Percentiles rank a stretch among this genome's conserved stretches.
Conservation (phyloP, 1,140 invertebrate genomes). For the Drosophila tristis region DNA sequence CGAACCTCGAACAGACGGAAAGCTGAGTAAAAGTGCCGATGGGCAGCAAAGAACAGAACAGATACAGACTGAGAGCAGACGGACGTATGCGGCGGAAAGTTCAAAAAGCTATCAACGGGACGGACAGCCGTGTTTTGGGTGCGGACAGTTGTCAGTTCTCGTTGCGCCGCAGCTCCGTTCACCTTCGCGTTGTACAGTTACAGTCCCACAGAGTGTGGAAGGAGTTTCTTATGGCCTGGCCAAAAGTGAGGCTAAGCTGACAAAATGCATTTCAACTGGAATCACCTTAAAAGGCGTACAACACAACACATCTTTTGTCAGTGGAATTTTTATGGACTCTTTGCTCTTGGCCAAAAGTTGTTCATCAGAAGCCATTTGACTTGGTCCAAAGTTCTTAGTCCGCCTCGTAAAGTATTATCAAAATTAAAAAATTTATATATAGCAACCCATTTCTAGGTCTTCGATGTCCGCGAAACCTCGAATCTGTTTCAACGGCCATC, state of each 20-base stretch:
- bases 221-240: slow-evolving; percentile 31
- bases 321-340: slow-evolving; percentile 18
- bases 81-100: slow-evolving; percentile 45
- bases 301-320: slow-evolving; percentile 47
- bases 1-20: neutral
- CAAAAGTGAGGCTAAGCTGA: slow-evolving; percentile 54
- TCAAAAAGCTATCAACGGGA: slow-evolving; percentile 66
- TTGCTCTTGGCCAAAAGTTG: slow-evolving; percentile 25
- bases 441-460: slow-evolving; percentile 34
- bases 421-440: slow-evolving; percentile 18
- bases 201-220: slow-evolving; percentile 30
- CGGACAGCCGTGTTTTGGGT: slow-evolving; percentile 44
- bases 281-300: slow-evolving; percentile 69
- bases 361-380: slow-evolving; percentile 39
- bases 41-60: too few species aligned
- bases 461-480: slow-evolving; percentile 2
- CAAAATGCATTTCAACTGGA: slow-evolving; percentile 65
- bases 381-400: slow-evolving; percentile 7
- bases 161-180: slow-evolving; percentile 9
- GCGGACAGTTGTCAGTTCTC: slow-evolving; percentile 48
- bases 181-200: slow-evolving; percentile 58
- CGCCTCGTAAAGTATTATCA: slow-evolving; percentile 59
- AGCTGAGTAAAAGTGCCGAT: neutral
- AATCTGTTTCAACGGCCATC: slow-evolving; percentile 4
- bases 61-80: neutral